phyloP scores from a whole-genome alignment of 2,888 invertebrate species.

The Drosophila austrosaltans region DNA sequence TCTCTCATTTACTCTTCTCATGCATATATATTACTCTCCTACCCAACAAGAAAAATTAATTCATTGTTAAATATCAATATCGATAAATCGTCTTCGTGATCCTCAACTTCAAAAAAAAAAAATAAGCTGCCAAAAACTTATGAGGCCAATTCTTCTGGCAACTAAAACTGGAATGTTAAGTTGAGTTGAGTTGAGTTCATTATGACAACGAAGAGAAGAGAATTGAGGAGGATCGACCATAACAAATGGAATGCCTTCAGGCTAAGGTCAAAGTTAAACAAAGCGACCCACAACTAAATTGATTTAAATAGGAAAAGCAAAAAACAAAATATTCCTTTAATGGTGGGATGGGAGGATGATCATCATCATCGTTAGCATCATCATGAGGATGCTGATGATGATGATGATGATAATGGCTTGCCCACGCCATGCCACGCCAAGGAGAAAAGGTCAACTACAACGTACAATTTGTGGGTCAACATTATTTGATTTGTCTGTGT shows the following conservation, averaged over 20 bases:
- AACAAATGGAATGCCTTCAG: slow-evolving; percentile 59
- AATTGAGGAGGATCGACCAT: slow-evolving; percentile 16
- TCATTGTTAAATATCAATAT: slow-evolving; percentile 10
- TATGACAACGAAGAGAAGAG: slow-evolving; percentile 29
- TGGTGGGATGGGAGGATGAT: slow-evolving; percentile 38
- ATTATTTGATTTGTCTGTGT: slow-evolving; percentile 71
- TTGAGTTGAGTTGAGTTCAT: slow-evolving; percentile 48
- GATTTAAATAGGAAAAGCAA: slow-evolving; percentile 72
- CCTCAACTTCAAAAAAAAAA: slow-evolving; percentile 14
- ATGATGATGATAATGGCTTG: slow-evolving; percentile 22
- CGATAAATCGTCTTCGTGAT: slow-evolving; percentile 60
- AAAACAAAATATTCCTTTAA: slow-evolving; percentile 47
- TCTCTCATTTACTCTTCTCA: background rate
- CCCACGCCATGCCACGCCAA: slow-evolving; percentile 48
- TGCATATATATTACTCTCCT: background rate
- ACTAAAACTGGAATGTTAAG: slow-evolving; percentile 67
- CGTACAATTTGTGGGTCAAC: slow-evolving; percentile 76
- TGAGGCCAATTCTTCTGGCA: slow-evolving; percentile 63
- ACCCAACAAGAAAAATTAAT: slow-evolving; percentile 4
- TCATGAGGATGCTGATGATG: background rate
- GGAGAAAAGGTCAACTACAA: slow-evolving; percentile 71
- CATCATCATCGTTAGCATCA: background rate
- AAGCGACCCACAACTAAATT: slow-evolving; percentile 76
- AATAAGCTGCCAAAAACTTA: slow-evolving; percentile 53
- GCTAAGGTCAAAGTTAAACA: slow-evolving; percentile 78